These are phyloP conservation scores for Agrilus planipennis DNA, from an alignment of 1,140 invertebrate species.

Conservation along the genomic window DNA sequence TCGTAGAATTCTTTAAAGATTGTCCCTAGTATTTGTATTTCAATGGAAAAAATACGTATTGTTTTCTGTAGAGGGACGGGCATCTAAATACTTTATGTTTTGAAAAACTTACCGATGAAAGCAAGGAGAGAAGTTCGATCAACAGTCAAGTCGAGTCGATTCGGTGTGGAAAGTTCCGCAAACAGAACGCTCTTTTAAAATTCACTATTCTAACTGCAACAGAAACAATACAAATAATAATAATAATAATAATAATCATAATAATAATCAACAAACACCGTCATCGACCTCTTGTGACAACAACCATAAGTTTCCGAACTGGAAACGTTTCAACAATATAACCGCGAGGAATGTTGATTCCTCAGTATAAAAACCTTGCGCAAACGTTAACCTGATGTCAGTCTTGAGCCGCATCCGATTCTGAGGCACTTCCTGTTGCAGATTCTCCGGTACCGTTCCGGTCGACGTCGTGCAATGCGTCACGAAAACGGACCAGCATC, in stretches of 20 bases:
- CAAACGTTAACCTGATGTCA: conserved; percentile 30
- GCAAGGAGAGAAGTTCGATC: too few relatives aligned
- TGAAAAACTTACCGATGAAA: too few relatives aligned
- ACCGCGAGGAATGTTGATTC: conserved; percentile 10
- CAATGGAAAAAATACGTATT: too few relatives aligned
- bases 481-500: conserved; percentile 37
- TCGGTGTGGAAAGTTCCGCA: too few relatives aligned
- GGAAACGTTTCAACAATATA: conserved; percentile 11
- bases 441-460: conserved; percentile 23
- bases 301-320: conserved; percentile 16
- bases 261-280: conserved; percentile 32
- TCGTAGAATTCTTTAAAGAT: too few relatives aligned
- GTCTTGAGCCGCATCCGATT: conserved; percentile 32
- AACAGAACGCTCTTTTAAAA: too few relatives aligned
- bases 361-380: conserved; percentile 29
- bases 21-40: too few relatives aligned
- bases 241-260: too few relatives aligned
- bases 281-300: conserved; percentile 29
- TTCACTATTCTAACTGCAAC: too few relatives aligned
- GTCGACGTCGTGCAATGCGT: conserved; percentile 25
- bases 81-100: too few relatives aligned
- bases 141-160: too few relatives aligned
- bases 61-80: too few relatives aligned
- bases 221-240: conserved; percentile 17
- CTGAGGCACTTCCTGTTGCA: conserved; percentile 26